A percentile compares a stretch with the other conserved stretches of the same genome.
phyloP scores from a whole-genome alignment of 2,888 invertebrate genomes.

The Andrena praecox region DNA sequence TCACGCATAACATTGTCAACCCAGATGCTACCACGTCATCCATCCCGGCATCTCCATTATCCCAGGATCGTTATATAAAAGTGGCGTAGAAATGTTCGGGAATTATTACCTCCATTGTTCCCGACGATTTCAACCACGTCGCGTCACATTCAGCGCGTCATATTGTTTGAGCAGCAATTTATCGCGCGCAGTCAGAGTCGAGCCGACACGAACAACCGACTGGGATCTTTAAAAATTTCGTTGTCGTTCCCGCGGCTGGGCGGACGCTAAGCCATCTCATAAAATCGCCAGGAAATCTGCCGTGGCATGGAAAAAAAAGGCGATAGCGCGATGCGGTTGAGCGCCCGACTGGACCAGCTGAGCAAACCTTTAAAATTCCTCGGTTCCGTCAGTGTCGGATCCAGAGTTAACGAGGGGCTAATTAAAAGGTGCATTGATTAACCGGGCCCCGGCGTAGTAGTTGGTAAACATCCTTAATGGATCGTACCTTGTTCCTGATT shows the following conservation, averaged over 20 bases:
- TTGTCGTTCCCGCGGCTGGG: neutral
- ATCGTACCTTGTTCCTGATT: slow-evolving; percentile 31
- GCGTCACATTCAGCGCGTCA: slow-evolving; percentile 25
- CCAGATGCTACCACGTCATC: slow-evolving; percentile 13
- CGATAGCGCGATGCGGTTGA: neutral
- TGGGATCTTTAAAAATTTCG: neutral
- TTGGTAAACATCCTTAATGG: slow-evolving; percentile 56
- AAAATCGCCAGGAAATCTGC: neutral
- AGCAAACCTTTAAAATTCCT: neutral
- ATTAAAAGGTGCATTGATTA: slow-evolving; percentile 60
- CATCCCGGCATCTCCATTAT: slow-evolving; percentile 1
- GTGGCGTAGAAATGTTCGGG: neutral
- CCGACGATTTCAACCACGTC: slow-evolving; percentile 15
- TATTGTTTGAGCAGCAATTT: slow-evolving; percentile 41
- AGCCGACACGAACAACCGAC: neutral
- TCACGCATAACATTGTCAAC: slow-evolving; percentile 10
- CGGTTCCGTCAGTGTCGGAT: neutral
- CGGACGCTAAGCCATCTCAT: neutral
- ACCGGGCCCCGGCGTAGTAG: slow-evolving; percentile 12
- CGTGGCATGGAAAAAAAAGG: neutral
- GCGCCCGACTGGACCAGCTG: neutral
- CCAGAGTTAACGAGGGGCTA: slow-evolving; percentile 53
- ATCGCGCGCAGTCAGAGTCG: neutral
- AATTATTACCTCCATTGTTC: slow-evolving; percentile 44
- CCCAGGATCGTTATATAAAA: slow-evolving; percentile 17